A percentile compares a stretch with the other conserved stretches of the same genome.
Evolutionary conservation across 2,888 invertebrate genomes (phyloP).

Genomic region (Caradrina kadenii): DNA sequence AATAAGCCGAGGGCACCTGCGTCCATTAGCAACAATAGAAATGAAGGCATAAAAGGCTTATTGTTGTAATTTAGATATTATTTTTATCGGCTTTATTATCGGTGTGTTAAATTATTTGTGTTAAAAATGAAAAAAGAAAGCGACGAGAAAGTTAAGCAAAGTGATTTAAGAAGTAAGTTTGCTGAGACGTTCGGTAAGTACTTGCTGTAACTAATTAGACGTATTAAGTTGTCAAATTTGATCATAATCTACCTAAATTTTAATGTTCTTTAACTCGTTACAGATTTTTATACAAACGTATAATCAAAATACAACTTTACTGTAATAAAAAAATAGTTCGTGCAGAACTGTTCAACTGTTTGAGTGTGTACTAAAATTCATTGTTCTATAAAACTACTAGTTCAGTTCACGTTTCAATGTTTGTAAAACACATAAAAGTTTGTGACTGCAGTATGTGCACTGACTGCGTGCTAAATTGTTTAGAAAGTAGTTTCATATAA

Average conservation of each 20-base stretch:
- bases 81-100: slow-evolving; percentile 47
- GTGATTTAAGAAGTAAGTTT: slow-evolving; percentile 56
- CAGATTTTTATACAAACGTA: not conserved
- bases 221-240: slow-evolving; percentile 4
- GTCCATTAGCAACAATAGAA: slow-evolving; percentile 73
- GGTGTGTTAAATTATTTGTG: slow-evolving; percentile 50
- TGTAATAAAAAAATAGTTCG: not conserved
- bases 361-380: not conserved
- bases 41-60: slow-evolving; percentile 69
- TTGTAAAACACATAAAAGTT: slow-evolving; percentile 13
- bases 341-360: not conserved
- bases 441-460: slow-evolving; percentile 16
- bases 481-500: not conserved
- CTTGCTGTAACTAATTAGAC: slow-evolving; percentile 42
- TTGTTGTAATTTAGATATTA: slow-evolving; percentile 57
- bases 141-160: slow-evolving; percentile 46
- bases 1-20: slow-evolving; percentile 60
- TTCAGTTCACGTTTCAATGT: slow-evolving; percentile 15
- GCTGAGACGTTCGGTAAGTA: slow-evolving; percentile 64
- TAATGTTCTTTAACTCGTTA: not conserved
- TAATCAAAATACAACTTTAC: not conserved
- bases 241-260: not conserved
- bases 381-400: not conserved
- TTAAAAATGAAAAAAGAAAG: slow-evolving; percentile 38
- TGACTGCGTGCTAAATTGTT: slow-evolving; percentile 8